Evolutionary conservation across 2,113 vertebrate genomes (phyloP), one percentile per base, ranked within the genome.

Genomic region (Progne subis): DNA sequence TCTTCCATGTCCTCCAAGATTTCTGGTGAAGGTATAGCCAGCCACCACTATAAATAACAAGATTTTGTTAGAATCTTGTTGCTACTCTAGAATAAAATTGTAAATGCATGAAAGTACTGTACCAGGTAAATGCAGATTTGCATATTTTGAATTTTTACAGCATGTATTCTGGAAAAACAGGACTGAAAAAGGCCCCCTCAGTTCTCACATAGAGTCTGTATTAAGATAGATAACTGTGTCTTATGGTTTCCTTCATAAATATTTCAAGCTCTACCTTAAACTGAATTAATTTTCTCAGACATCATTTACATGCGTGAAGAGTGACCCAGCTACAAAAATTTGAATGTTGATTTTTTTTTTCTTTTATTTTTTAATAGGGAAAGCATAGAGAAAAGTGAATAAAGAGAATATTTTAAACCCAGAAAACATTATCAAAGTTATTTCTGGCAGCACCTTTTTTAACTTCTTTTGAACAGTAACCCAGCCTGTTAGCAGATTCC

Each of bases 151-250:
- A 44, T 84, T 78, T 46, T 72, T 65, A 39, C 0, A 0, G 49
- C 23, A 21, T 18, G 37, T 21, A 31, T 24, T 41, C 70, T 78
- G 39, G 63, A 84, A 93, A 82, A 56, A 26, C 2, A 57, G 29
- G 41, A 41, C 31, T 67, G 37, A 65, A 90, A 81, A 79, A 26
- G 5, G 5, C 4, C 13, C 11, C 12, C 21, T 65, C 32, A 34
- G 20, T 79, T 68, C 21, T 60, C 56, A 67, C 6, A 47, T 0
- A 9, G 39, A 60, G 31, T 57, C 25, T 2, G 2, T 60, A 0
- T 75, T 72, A 80, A 31, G 31, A 18, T 18, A 43, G 47, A 8
- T 24, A 52, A 77, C 37, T 57, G 21, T 44, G 29, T 69, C 28
- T 69, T 61, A 34, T 2, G 2, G 31, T 37, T 82, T 19, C 19